These are phyloP conservation scores for Zaprionus africanus DNA, from an alignment of 1,140 invertebrate species.

Conservation along the genomic window DNA sequence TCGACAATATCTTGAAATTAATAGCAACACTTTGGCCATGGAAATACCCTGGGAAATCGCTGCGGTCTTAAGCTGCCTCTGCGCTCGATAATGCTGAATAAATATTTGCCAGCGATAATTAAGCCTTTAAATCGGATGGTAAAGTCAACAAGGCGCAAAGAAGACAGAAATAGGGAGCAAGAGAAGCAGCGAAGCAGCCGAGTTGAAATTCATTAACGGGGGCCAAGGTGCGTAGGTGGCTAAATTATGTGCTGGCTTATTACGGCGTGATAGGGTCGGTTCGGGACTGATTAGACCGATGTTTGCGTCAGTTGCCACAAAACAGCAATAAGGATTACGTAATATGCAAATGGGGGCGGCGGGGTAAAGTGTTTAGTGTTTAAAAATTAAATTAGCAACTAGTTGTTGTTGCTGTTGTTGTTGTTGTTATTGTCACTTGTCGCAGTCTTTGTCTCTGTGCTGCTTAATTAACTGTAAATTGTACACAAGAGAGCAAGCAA, in stretches of 20 bases:
- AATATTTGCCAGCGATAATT: slow-evolving; percentile 29
- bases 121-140: slow-evolving; percentile 22
- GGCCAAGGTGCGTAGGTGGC: slow-evolving; percentile 6
- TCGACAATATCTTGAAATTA: background rate
- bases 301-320: slow-evolving; percentile 28
- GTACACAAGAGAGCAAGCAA: slow-evolving; percentile 22
- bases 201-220: slow-evolving; percentile 3
- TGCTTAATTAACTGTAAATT: slow-evolving; percentile 49
- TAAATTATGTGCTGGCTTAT: slow-evolving; percentile 33
- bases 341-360: background rate
- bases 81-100: background rate
- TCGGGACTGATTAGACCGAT: slow-evolving; percentile 40
- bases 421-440: background rate
- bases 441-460: slow-evolving; percentile 9
- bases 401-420: background rate
- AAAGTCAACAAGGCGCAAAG: background rate
- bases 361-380: slow-evolving; percentile 22
- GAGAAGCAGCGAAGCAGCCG: background rate
- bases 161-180: background rate
- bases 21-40: background rate
- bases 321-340: slow-evolving; percentile 42
- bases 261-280: slow-evolving; percentile 21
- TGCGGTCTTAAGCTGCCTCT: background rate
- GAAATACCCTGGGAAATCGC: background rate
- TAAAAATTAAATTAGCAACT: slow-evolving; percentile 35